Evolutionary conservation across 1,140 invertebrate species (phyloP), one percentile per base, ranked within the genome.

Genomic region (Bradynema listronoti): DNA sequence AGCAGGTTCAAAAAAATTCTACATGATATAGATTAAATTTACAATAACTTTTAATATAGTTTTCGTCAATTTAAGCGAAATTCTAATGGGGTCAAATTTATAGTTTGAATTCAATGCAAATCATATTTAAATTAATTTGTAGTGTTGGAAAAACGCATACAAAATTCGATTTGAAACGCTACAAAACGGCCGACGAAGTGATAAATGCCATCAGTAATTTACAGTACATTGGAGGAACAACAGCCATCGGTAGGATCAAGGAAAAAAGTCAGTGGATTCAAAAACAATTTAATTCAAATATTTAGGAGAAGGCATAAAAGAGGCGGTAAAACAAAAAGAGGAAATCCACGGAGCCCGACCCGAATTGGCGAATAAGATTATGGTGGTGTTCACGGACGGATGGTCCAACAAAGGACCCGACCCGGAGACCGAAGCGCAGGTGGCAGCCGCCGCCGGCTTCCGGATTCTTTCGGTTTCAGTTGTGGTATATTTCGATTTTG

Each of bases 151-250:
- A 75, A 34, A 75, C 73, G 1, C 51, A 72, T 36, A 69, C 71
- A 1, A 46, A 61, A 36, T 75, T 75, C 60, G 66, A 77, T 52
- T 51, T 75, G 33, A 75, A 75, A 25, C 49, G 50, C 16, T 77
- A 61, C 50, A 41, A 73, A 7, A 75, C 53, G n/a, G 63, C 61
- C 2, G 74, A 61, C 5, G 62, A 77, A 30, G 69, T 77, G 7
- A 43, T 77, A 4, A 54, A 56, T 22, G 75, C 49, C 25, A 77
- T 75, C 19, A 27, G 58, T 27, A 32, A 62, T 7, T n/a, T 64
- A 24, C 68, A 75, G 32, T 73, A 68, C 34, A 65, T 57, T 29
- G 73, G 73, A 22, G 73, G 73, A 55, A 69, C 74, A n/a, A 75
- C 73, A 30, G 66, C 73, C 30, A 34, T 76, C 41, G 72, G 72